These are phyloP conservation scores for Elgaria multicarinata DNA, from an alignment of 2,113 vertebrate genomes.

Conservation along the genomic window DNA sequence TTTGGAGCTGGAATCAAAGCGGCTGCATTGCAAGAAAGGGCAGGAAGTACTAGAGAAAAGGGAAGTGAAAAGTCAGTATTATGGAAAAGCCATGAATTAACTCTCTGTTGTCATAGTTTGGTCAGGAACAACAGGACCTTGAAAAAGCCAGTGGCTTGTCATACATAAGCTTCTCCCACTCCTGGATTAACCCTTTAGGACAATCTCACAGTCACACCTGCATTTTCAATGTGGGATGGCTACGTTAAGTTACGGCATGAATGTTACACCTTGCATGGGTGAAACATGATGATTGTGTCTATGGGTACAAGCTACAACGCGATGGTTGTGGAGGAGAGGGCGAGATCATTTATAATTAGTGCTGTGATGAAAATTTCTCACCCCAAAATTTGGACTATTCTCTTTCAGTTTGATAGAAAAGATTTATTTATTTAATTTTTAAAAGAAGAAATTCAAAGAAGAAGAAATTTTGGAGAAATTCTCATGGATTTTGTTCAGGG, in stretches of 20 bases:
- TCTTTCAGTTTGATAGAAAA: too few relatives aligned
- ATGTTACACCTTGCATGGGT: not conserved
- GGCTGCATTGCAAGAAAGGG: not conserved
- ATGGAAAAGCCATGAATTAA: not conserved
- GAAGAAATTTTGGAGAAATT: too few relatives aligned
- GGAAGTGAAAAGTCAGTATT: not conserved
- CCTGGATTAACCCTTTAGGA: not conserved
- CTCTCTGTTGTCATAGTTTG: not conserved
- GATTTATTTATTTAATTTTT: too few relatives aligned
- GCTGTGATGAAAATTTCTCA: too few relatives aligned
- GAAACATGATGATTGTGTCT: not conserved
- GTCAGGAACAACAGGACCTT: not conserved
- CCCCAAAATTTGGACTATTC: too few relatives aligned
- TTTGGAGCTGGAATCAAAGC: not conserved
- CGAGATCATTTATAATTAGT: too few relatives aligned
- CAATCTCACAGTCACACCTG: not conserved
- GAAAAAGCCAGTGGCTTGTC: not conserved
- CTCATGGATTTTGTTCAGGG: too few relatives aligned
- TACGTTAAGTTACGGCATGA: not conserved
- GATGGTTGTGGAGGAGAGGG: too few relatives aligned
- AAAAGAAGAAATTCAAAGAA: too few relatives aligned
- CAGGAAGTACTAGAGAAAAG: not conserved
- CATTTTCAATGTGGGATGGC: not conserved
- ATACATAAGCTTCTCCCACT: not conserved
- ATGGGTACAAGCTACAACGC: not conserved